Evolutionary conservation across 2,888 invertebrate species (phyloP), one percentile per base, ranked within the genome.

Genomic region (Cremastobaeus sp.): DNA sequence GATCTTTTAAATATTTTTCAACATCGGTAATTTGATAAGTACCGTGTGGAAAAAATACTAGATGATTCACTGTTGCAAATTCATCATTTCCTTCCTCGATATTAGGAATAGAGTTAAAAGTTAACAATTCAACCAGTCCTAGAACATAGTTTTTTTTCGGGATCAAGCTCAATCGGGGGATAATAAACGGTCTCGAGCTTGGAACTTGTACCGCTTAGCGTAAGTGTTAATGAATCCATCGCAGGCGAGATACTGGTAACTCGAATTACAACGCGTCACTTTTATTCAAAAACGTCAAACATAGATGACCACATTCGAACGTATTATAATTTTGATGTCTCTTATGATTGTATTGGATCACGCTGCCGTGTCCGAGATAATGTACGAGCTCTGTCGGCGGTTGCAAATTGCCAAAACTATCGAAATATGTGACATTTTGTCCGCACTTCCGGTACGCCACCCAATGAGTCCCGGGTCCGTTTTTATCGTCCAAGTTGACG

Each of bases 391-490:
- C 83, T 43, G 54, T 30, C 0, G 84, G 83, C 1, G 84, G 85
- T 41, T 76, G 76, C 15, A 86, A 75, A 73, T 86, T 82, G 15
- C 86, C 85, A 74, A 84, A 87, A 57, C 83, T 84, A 68, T 87
- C 85, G 78, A 82, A 88, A 74, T 86, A 87, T 35, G 79, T 72
- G n/a, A n/a, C n/a, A n/a, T n/a, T n/a, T n/a, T n/a, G n/a, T n/a
- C n/a, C n/a, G n/a, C n/a, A n/a, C n/a, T n/a, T n/a, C n/a, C n/a
- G n/a, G n/a, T n/a, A n/a, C n/a, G n/a, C n/a, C n/a, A n/a, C n/a
- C n/a, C n/a, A n/a, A n/a, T n/a, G n/a, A n/a, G n/a, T n/a, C n/a
- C n/a, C n/a, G n/a, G n/a, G n/a, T n/a, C n/a, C n/a, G n/a, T n/a
- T n/a, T n/a, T n/a, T n/a, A n/a, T n/a, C n/a, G n/a, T n/a, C n/a